Evolutionary conservation across 2,797 vertebrate species (phyloP).

Genomic region (Avahi laniger): DNA sequence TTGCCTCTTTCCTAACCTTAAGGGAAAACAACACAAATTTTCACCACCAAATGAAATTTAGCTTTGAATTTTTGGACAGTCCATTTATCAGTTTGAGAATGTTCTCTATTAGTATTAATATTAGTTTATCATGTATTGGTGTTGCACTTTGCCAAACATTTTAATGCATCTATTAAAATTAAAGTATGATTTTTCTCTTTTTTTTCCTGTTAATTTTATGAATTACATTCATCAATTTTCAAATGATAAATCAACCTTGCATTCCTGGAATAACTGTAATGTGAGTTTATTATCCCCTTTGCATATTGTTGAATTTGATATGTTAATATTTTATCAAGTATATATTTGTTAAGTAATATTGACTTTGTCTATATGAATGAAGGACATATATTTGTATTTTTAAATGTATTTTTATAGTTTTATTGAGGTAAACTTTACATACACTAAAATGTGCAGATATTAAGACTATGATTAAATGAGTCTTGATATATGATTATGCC

Average conservation of each 20-base stretch:
- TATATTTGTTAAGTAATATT: not conserved
- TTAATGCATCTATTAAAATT: constrained; percentile 1
- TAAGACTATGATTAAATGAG: not conserved
- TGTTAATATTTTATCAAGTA: not conserved
- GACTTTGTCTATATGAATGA: not conserved
- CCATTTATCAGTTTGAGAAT: not conserved
- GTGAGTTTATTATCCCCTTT: not conserved
- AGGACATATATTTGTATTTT: not conserved
- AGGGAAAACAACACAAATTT: not conserved
- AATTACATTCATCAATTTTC: not conserved
- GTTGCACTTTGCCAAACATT: not conserved
- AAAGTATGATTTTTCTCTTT: not conserved
- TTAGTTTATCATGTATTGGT: not conserved
- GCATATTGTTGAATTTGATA: not conserved
- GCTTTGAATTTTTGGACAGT: not conserved
- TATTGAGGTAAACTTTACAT: not conserved
- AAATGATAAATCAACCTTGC: not conserved
- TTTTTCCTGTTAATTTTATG: not conserved
- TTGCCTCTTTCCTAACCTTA: not conserved
- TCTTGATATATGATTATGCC: not conserved
- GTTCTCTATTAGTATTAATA: not conserved
- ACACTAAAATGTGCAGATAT: not conserved
- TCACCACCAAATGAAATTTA: not conserved
- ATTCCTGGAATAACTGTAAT: not conserved
- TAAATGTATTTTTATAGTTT: not conserved